Conservation (phyloP, 2,113 vertebrate genomes). For the Vidua chalybeata region DNA sequence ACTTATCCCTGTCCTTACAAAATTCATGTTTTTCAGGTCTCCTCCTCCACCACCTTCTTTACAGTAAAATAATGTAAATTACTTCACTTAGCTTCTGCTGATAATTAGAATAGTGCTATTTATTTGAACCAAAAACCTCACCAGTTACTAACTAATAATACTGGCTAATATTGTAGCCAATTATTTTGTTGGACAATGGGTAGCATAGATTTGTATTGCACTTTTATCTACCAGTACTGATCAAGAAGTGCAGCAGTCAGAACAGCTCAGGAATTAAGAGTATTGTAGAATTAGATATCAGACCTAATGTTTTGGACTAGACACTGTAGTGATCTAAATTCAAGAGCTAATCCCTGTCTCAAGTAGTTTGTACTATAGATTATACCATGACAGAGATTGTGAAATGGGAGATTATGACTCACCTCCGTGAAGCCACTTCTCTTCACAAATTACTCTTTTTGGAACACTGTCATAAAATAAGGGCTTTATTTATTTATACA, state of each 20-base stretch:
- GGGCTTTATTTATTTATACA: constrained; percentile 16
- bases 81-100: not conserved
- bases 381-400: not conserved
- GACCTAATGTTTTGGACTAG: not conserved
- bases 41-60: not conserved
- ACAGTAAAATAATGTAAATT: not conserved
- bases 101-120: not conserved
- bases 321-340: constrained; percentile 20
- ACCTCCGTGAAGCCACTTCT: constrained; percentile 57
- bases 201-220: not conserved
- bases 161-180: not conserved
- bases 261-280: not conserved
- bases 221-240: not conserved
- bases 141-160: not conserved
- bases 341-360: constrained; percentile 30
- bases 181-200: not conserved
- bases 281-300: not conserved
- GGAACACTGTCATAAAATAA: not conserved
- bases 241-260: not conserved
- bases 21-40: not conserved
- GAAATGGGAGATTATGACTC: constrained; percentile 47
- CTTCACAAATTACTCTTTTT: constrained; percentile 48
- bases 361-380: not conserved
- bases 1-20: not conserved
- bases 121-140: not conserved